Conservation (phyloP, 2,888 invertebrate species). For the Drosophila melanosoma region DNA sequence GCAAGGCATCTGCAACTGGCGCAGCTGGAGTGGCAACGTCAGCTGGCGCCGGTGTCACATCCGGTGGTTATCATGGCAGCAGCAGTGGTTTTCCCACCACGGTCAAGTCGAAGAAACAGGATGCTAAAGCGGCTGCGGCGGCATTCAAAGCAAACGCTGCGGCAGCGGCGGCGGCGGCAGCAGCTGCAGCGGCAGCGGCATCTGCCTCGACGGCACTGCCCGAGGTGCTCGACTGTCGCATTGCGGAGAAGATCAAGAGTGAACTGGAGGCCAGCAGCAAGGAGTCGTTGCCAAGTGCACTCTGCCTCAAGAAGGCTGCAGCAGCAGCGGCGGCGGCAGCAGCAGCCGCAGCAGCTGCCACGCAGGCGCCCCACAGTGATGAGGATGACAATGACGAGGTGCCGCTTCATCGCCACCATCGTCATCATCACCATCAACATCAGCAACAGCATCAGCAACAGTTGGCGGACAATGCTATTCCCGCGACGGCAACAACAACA, state of each 20-base stretch:
- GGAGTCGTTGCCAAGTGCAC: slow-evolving; percentile 71
- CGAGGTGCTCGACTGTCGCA: slow-evolving; percentile 84
- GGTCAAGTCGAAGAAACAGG: slow-evolving; percentile 82
- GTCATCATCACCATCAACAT: slow-evolving; percentile 36
- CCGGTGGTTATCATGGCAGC: slow-evolving; percentile 17
- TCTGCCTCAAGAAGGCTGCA: slow-evolving; percentile 78
- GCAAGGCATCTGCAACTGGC: slow-evolving; percentile 24
- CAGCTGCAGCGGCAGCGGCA: slow-evolving; percentile 65
- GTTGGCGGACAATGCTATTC: slow-evolving; percentile 41
- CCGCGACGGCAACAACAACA: background rate
- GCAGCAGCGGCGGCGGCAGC: slow-evolving; percentile 56
- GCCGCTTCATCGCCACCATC: slow-evolving; percentile 44
- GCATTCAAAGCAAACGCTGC: slow-evolving; percentile 55
- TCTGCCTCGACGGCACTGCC: slow-evolving; percentile 69
- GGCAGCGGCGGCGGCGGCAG: slow-evolving; percentile 44
- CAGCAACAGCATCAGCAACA: slow-evolving; percentile 40
- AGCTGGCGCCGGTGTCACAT: background rate
- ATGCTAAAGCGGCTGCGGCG: slow-evolving; percentile 76
- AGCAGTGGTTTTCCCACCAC: slow-evolving; percentile 29
- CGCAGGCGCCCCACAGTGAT: slow-evolving; percentile 57
- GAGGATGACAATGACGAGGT: slow-evolving; percentile 81
- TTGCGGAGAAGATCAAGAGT: slow-evolving; percentile 85
- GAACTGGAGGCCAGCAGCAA: slow-evolving; percentile 83
- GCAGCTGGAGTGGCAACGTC: slow-evolving; percentile 1
- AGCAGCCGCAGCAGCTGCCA: slow-evolving; percentile 50